These are phyloP conservation scores for Pollenia amentaria DNA, from an alignment of 2,888 invertebrate species.

Conservation along the genomic window DNA sequence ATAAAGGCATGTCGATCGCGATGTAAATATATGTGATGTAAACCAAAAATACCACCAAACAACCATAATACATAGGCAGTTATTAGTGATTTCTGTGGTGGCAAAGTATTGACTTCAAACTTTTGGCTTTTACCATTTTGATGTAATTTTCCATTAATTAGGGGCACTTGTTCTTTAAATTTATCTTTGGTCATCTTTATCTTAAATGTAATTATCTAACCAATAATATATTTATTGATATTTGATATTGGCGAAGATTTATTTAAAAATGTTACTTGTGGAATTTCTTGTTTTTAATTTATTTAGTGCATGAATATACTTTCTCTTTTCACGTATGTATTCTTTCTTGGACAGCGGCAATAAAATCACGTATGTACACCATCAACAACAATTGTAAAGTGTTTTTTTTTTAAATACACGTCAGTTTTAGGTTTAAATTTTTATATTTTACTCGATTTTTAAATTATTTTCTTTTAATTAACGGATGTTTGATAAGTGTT, in stretches of 20 bases:
- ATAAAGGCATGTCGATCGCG: conserved; percentile 96
- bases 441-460: conserved; percentile 1
- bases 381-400: conserved; percentile 27
- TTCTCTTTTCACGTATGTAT: conserved; percentile 57
- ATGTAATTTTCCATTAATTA: conserved; percentile 52
- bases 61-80: conserved; percentile 94
- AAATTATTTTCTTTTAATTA: background rate
- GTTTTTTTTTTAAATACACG: conserved; percentile 32
- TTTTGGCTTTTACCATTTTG: conserved; percentile 63
- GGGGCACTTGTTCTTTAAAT: conserved; percentile 19
- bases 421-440: conserved; percentile 1
- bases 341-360: conserved; percentile 11
- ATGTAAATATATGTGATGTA: conserved; percentile 95
- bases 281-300: background rate
- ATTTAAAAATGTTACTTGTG: background rate
- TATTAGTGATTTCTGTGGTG: conserved; percentile 86
- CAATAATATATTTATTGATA: background rate
- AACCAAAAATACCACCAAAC: conserved; percentile 93
- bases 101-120: conserved; percentile 74
- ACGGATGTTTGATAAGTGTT: background rate
- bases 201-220: conserved; percentile 20
- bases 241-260: background rate
- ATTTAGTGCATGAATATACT: conserved; percentile 37
- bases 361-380: conserved; percentile 34
- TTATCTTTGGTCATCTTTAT: conserved; percentile 65